These are phyloP conservation scores for Lasioglossum morio DNA, from an alignment of 2,888 invertebrate species.

Conservation along the genomic window DNA sequence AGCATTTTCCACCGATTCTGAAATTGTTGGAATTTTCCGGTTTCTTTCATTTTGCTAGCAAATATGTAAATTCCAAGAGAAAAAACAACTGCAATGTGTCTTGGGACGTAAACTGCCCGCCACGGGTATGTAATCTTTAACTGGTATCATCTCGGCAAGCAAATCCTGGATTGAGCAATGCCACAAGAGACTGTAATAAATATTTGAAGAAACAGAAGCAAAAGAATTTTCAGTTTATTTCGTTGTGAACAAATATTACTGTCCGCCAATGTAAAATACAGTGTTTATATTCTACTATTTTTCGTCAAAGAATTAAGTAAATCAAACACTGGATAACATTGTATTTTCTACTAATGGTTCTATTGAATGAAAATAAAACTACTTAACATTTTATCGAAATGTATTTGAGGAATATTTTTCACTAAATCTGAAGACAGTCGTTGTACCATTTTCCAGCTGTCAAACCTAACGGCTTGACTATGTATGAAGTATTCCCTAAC, in stretches of 20 bases:
- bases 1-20: background rate
- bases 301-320: background rate
- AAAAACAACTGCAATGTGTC: background rate
- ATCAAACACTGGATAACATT: background rate
- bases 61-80: background rate
- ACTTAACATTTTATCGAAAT: background rate
- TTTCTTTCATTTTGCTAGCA: background rate
- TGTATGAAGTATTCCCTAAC: background rate
- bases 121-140: background rate
- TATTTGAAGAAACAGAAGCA: background rate
- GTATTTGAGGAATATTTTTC: background rate
- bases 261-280: too few species aligned
- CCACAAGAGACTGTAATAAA: background rate
- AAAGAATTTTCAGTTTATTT: background rate
- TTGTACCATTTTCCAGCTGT: slow-evolving; percentile 10
- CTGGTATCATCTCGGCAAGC: background rate
- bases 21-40: background rate
- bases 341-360: background rate
- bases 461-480: background rate
- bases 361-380: background rate
- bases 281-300: background rate
- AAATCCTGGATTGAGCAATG: background rate
- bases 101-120: background rate
- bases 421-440: too few species aligned
- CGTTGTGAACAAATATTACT: too few species aligned